Percentiles rank a stretch among this genome's conserved stretches.
phyloP scores from a whole-genome alignment of 2,797 vertebrate species.

The Sebastes itinus region DNA sequence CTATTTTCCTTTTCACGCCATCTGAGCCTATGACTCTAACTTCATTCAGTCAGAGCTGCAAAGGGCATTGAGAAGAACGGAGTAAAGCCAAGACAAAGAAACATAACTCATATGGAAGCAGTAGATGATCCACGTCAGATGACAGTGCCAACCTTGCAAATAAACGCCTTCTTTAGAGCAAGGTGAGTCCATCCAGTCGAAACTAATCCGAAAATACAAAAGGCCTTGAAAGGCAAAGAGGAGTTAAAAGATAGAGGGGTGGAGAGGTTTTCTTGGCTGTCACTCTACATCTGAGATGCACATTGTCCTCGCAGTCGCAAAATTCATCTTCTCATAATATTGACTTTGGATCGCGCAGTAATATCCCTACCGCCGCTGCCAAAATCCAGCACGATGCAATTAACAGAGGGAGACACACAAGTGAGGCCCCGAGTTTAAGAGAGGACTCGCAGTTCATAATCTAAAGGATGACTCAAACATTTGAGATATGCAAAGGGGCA shows the following conservation, averaged over 20 bases:
- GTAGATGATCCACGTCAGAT: constrained; percentile 28
- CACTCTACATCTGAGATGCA: constrained; percentile 64
- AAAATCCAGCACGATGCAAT: constrained; percentile 72
- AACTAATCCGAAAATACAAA: constrained; percentile 23
- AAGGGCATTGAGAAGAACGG: constrained; percentile 13
- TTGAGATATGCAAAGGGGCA: constrained; percentile 50
- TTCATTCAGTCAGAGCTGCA: constrained; percentile 17
- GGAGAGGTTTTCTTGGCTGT: constrained; percentile 57
- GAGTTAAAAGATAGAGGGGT: constrained; percentile 12
- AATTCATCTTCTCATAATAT: constrained; percentile 77
- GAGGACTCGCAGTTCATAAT: constrained; percentile 55
- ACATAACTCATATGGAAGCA: constrained; percentile 5
- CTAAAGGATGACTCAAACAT: constrained; percentile 56
- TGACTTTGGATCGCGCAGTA: constrained; percentile 73
- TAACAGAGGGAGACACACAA: constrained; percentile 51
- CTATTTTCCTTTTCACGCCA: constrained; percentile 25
- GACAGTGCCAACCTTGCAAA: constrained; percentile 40
- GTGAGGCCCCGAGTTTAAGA: constrained; percentile 46
- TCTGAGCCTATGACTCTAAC: constrained; percentile 11
- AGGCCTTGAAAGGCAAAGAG: constrained; percentile 14
- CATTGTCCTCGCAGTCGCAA: constrained; percentile 66
- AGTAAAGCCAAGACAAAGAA: constrained; percentile 31
- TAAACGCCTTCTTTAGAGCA: constrained; percentile 34
- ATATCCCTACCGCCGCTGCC: constrained; percentile 58
- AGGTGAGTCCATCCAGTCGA: constrained; percentile 25